Base-by-base conservation (phyloP, 1,140 invertebrate genomes). In the Ceratitis capitata region DNA sequence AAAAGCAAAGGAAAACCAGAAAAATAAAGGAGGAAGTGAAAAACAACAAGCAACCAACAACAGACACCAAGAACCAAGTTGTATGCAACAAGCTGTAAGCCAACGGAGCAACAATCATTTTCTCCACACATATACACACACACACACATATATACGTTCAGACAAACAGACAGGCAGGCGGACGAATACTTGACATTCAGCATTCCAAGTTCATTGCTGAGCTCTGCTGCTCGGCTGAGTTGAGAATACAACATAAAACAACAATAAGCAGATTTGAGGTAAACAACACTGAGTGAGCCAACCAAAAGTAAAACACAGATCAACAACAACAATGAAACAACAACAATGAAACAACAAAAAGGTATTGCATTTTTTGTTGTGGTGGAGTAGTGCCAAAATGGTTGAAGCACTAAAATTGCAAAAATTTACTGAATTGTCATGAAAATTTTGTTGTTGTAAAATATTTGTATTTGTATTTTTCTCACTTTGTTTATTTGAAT, bases 211-310 rank as follows among this genome's bases (percentile, higher is more conserved):
- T 47, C 69, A 45, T 45, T 42, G 35, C 69, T 78, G 35, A 45
- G 69, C 69, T 74, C 61, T 69, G 61, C 14, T 74, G 29, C 35
- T 74, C n/a, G n/a, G 69, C 39, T 23, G 69, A 78, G 69, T 78
- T 78, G 45, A 78, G 69, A 78, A 78, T 10, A 78, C 39, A 78
- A 78, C 69, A 45, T 45, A 23, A 78, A 78, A n/a, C 39, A 78
- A 78, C 69, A 45, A 78, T 45, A 78, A 78, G 39, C 39, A 78
- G 69, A 78, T 78, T 45, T 78, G 39, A 78, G 69, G 69, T 78
- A 78, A 78, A 78, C 69, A 78, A 78, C 69, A 78, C 32, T 26
- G 69, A 26, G 39, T 78, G 35, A 45, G 69, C 69, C 39, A 42
- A 78, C 39, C 69, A 23, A 78, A n/a, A 64, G 58, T 32, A 9